These are phyloP conservation scores for Dendrolimus pini DNA, from an alignment of 2,888 invertebrate species.

Conservation along the genomic window DNA sequence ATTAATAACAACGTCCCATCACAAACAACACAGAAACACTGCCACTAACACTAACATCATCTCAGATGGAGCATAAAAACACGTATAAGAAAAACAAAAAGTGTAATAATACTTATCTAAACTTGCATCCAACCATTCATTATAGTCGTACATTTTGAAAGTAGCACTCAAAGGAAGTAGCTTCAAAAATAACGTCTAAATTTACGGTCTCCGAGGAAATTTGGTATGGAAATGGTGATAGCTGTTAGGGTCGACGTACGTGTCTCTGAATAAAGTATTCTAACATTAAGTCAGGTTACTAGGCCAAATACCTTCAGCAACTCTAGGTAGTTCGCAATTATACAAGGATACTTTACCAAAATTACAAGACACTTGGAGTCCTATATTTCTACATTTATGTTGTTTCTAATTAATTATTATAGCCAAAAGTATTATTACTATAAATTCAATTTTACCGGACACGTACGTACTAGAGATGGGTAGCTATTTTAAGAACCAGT, in stretches of 20 bases:
- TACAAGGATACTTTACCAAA: no score
- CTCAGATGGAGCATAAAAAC: no score
- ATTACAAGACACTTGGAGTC: no score
- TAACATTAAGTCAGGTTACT: slow-evolving; percentile 18
- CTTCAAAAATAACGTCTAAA: slow-evolving; percentile 24
- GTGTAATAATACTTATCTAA: slow-evolving; percentile 11
- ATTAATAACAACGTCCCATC: no score
- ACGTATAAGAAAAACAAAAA: no score
- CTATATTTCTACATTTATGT: no score
- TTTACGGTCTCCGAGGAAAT: slow-evolving; percentile 33
- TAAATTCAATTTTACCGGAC: no score
- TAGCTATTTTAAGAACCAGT: no score
- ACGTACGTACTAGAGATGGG: no score
- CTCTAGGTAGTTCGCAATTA: not conserved
- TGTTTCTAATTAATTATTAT: not conserved
- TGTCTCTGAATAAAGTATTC: slow-evolving; percentile 22
- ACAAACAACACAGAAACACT: no score
- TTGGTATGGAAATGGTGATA: slow-evolving; percentile 24
- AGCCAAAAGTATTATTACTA: not conserved
- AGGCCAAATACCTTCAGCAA: slow-evolving; percentile 9
- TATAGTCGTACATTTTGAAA: slow-evolving; percentile 5
- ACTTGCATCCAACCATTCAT: slow-evolving; percentile 3
- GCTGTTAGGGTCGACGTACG: slow-evolving; percentile 19
- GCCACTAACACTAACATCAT: no score
- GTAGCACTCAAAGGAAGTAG: slow-evolving; percentile 23